A percentile compares a stretch with the other conserved stretches of the same genome.
Conservation (phyloP, 2,113 vertebrate genomes). For the Cinclus mexicanus region DNA sequence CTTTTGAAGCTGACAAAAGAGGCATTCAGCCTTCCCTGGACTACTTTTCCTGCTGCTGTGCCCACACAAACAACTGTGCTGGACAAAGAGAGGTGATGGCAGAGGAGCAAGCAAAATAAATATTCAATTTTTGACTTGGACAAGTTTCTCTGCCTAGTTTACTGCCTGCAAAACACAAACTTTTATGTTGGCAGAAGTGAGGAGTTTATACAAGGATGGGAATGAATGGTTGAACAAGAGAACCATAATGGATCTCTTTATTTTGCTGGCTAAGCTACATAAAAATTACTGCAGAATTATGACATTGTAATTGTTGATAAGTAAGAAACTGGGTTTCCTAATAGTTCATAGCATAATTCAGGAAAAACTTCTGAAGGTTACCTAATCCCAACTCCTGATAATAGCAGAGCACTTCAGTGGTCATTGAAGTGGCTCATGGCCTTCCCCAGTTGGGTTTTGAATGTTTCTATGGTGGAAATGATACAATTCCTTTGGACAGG, state of each 20-base stretch:
- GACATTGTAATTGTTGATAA: neutral
- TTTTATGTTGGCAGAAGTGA: neutral
- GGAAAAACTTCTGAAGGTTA: neutral
- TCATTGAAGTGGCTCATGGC: neutral
- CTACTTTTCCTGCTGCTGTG: neutral
- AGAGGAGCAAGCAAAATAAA: neutral
- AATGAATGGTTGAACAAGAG: neutral
- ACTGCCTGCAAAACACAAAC: conserved; percentile 1
- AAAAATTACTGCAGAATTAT: conserved; percentile 4
- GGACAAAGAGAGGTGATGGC: neutral
- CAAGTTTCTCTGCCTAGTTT: neutral
- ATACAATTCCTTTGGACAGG: neutral
- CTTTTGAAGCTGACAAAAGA: conserved; percentile 28
- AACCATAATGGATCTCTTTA: neutral
- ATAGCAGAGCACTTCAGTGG: neutral
- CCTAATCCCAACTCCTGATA: neutral
- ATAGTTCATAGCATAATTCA: neutral
- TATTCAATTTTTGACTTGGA: conserved; percentile 28
- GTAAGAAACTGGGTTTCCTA: neutral
- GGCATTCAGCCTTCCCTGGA: neutral
- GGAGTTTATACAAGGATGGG: neutral
- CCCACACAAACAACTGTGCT: neutral
- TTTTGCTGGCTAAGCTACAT: neutral
- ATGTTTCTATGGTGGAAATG: neutral
- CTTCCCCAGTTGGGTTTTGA: neutral